Evolutionary conservation across 2,888 invertebrate species (phyloP), one percentile per base, ranked within the genome.

Genomic region (Proisotoma minuta): DNA sequence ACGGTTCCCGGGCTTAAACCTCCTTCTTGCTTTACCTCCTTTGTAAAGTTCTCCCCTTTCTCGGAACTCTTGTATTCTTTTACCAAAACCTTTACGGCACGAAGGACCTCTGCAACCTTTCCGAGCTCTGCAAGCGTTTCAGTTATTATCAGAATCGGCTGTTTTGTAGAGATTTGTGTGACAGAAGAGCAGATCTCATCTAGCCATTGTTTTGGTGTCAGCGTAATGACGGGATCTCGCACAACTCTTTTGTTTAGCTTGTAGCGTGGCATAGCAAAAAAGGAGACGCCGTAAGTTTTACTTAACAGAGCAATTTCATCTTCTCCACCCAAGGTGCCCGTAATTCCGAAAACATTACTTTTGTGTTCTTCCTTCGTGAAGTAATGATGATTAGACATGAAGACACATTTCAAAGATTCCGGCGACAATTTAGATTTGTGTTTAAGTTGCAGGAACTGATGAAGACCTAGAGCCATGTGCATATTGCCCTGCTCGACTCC

Each of bases 361-460:
- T n/a, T n/a, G 15, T 34, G 8, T 22, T 24, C 24, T 34, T 77
- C 77, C 2, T 61, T 24, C 56, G 72, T 73, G 57, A 76, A 75
- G 58, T 70, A 77, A 2, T 70, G 63, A 3, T 78, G 75, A 62
- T 79, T 79, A 0, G 78, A 79, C 24, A 78, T 75, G 63, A 77
- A 79, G 60, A 76, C 76, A n/a, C 76, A 74, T 52, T 77, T 78
- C 2, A 79, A 65, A 54, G 74, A 76, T 53, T 76, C 73, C 3
- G 73, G 60, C 2, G 75, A 70, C 3, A 78, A 56, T 40, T 74
- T 72, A 43, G 74, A 72, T 10, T 75, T 76, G 65, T 79, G 77
- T 64, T 78, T 78, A 2, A 79, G 71, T 63, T 79, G 77, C 4
- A 79, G 63, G 64, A 78, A 78, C 66, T 79, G 78, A 60, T 78